Percentiles rank a stretch among this genome's conserved stretches.
Evolutionary conservation across 2,113 vertebrate genomes (phyloP).

Genomic region (Oryzias javanicus): DNA sequence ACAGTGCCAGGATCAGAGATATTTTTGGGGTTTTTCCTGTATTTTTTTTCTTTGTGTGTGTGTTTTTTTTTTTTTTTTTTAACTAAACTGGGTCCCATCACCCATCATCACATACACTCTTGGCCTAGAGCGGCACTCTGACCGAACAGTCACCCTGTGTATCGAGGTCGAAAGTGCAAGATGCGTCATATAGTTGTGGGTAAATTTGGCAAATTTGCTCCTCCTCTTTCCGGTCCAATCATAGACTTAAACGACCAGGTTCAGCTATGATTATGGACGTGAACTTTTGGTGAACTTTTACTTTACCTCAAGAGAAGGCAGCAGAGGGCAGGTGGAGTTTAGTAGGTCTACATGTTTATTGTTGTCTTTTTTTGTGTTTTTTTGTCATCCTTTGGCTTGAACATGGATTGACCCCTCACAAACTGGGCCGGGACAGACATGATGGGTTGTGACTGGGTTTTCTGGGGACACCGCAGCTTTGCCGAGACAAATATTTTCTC

Average conservation of each 20-base stretch:
- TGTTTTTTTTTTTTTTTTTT: neutral
- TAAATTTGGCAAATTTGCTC: conserved; percentile 37
- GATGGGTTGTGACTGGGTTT: conserved; percentile 14
- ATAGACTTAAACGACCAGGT: conserved; percentile 40
- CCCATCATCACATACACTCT: conserved; percentile 21
- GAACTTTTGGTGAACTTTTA: conserved; percentile 71
- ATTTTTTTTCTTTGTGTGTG: no score
- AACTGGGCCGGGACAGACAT: conserved; percentile 6
- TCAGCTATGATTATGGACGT: conserved; percentile 35
- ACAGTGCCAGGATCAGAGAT: conserved; percentile 51
- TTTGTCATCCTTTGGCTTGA: conserved; percentile 25
- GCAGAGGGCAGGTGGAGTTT: conserved; percentile 47
- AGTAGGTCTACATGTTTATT: conserved; percentile 37
- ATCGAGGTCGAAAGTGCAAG: conserved; percentile 67
- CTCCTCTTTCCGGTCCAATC: conserved; percentile 32
- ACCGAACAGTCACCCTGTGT: conserved; percentile 67
- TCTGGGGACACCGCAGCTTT: conserved; percentile 10
- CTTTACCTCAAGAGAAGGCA: conserved; percentile 26
- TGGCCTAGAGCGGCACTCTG: conserved; percentile 66
- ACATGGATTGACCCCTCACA: conserved; percentile 35
- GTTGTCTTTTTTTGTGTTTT: conserved; percentile 6
- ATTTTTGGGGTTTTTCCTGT: conserved; percentile 52
- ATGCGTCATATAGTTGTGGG: conserved; percentile 47
- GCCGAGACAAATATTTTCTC: conserved; percentile 32
- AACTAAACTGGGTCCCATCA: conserved; percentile 7